These are phyloP conservation scores for Eulemur albifrons DNA, from an alignment of 2,797 vertebrate genomes.

Conservation along the genomic window DNA sequence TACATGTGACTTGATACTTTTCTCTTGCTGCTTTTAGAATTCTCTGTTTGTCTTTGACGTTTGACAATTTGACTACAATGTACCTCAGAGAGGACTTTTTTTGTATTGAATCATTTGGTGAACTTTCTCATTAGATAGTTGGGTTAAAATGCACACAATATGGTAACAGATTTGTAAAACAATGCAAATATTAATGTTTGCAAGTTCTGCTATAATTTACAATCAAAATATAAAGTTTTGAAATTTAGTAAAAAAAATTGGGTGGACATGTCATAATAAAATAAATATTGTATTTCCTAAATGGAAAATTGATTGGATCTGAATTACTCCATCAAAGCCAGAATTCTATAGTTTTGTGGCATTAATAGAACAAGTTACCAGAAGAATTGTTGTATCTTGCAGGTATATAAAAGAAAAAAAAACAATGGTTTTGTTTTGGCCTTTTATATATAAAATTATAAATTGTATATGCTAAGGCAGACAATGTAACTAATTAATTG, in stretches of 20 bases:
- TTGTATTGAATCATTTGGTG: background rate
- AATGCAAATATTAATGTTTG: background rate
- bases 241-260: background rate
- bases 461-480: background rate
- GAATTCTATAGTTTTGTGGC: background rate
- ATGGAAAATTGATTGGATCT: background rate
- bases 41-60: background rate
- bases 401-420: background rate
- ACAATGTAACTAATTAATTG: background rate
- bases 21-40: background rate
- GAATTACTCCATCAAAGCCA: background rate
- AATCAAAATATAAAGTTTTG: background rate
- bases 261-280: background rate
- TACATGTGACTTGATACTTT: background rate
- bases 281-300: background rate
- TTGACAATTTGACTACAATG: background rate
- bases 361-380: background rate
- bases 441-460: background rate
- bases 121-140: background rate
- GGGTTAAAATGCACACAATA: background rate
- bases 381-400: background rate
- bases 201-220: background rate
- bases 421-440: background rate
- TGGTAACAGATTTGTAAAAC: background rate
- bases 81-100: background rate